phyloP scores from a whole-genome alignment of 2,113 vertebrate species.

The Mustelus asterias region DNA sequence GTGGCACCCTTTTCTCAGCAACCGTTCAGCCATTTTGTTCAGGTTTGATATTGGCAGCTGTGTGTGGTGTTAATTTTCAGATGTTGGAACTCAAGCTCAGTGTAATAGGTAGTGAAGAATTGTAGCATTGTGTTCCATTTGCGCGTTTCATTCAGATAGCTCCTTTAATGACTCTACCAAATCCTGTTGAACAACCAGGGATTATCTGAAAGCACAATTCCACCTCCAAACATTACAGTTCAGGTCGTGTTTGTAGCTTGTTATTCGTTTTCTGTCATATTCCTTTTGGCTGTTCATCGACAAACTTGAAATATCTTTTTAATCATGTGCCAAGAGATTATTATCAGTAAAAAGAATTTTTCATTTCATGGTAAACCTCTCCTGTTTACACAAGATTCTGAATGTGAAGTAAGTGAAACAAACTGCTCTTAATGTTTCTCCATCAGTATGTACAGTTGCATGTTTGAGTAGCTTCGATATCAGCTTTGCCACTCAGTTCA shows the following conservation, averaged over 20 bases:
- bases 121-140: not conserved
- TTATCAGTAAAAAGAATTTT: constrained; percentile 16
- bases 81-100: not conserved
- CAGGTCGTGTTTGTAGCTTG: not conserved
- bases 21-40: not conserved
- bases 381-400: constrained; percentile 12
- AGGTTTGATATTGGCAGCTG: not conserved
- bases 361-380: not conserved
- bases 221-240: not conserved
- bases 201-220: constrained; percentile 1
- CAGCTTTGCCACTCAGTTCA: not conserved
- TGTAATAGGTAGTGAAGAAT: not conserved
- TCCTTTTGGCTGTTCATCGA: not conserved
- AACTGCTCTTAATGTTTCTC: constrained; percentile 8
- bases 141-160: not conserved
- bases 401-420: not conserved
- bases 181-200: not conserved
- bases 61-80: not conserved
- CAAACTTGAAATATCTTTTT: constrained; percentile 32
- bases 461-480: not conserved
- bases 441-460: not conserved
- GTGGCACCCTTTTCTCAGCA: not conserved
- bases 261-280: not conserved
- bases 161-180: not conserved
- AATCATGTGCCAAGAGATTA: constrained; percentile 25